phyloP scores from a whole-genome alignment of 1,140 invertebrate species.

The Halesus radiatus region DNA sequence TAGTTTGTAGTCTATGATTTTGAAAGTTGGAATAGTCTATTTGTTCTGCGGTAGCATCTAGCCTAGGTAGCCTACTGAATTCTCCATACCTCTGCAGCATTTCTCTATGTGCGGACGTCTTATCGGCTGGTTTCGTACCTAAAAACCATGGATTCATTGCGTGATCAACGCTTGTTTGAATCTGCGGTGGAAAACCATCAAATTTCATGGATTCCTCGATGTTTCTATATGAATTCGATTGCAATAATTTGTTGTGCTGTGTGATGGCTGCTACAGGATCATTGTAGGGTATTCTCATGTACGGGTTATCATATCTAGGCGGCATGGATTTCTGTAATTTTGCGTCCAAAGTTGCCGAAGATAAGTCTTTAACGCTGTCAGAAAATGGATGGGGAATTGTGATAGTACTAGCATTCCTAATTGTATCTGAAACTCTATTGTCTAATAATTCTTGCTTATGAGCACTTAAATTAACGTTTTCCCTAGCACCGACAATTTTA shows the following conservation, averaged over 20 bases:
- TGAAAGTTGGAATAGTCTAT: constrained; percentile 29
- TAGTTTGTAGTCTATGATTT: constrained; percentile 23
- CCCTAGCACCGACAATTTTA: neutral
- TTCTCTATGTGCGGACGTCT: constrained; percentile 4
- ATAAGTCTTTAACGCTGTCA: constrained; percentile 35
- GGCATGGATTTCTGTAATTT: constrained; percentile 28
- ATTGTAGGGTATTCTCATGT: constrained; percentile 32
- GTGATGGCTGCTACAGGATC: constrained; percentile 12
- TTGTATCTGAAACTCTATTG: neutral
- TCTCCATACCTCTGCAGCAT: constrained; percentile 45
- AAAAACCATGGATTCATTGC: constrained; percentile 50
- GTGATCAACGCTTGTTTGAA: constrained; percentile 12
- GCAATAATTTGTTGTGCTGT: constrained; percentile 40
- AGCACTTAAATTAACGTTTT: neutral
- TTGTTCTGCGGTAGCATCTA: constrained; percentile 1
- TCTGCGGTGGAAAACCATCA: constrained; percentile 37
- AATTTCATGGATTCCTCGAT: constrained; percentile 29
- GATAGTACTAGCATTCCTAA: neutral
- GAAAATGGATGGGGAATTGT: constrained; percentile 1
- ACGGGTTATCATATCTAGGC: constrained; percentile 25
- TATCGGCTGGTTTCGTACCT: constrained; percentile 31
- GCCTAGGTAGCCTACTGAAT: constrained; percentile 34
- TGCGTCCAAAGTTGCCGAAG: neutral
- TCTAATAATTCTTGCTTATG: neutral
- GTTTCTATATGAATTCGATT: constrained; percentile 36